These are phyloP conservation scores for Mesopsocus fuscifrons DNA, from an alignment of 2,888 invertebrate species.

Conservation along the genomic window DNA sequence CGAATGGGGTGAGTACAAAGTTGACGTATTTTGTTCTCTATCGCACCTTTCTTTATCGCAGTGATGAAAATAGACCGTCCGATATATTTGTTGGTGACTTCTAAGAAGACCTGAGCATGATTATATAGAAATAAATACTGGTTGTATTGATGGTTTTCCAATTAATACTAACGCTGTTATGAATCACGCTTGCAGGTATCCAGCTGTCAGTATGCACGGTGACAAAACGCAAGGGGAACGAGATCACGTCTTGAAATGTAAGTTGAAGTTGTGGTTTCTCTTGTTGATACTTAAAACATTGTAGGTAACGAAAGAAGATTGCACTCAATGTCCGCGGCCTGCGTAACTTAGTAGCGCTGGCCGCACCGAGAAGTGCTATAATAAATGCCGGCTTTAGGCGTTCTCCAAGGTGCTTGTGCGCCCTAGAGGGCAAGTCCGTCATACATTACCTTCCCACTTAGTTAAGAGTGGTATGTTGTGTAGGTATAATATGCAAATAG, in stretches of 20 bases:
- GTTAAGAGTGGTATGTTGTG: too few species aligned
- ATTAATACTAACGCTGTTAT: too few species aligned
- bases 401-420: not conserved
- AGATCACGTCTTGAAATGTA: conserved; percentile 80
- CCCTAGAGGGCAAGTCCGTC: not conserved
- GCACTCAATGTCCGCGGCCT: not conserved
- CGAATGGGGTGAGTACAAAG: not conserved
- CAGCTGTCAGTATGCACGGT: conserved; percentile 78
- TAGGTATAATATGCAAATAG: too few species aligned
- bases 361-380: not conserved
- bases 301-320: too few species aligned
- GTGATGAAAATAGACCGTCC: too few species aligned
- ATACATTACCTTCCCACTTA: too few species aligned
- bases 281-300: too few species aligned
- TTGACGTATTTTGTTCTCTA: too few species aligned
- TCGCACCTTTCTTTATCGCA: too few species aligned
- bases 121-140: too few species aligned
- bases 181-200: conserved; percentile 22
- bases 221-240: conserved; percentile 87
- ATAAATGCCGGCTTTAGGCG: not conserved
- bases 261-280: conserved; percentile 17
- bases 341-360: not conserved
- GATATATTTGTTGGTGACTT: conserved; percentile 16
- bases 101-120: conserved; percentile 32
- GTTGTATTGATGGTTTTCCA: too few species aligned